Evolutionary conservation across 2,113 vertebrate species (phyloP), one percentile per base, ranked within the genome.

Genomic region (Pelvicachromis taeniatus): DNA sequence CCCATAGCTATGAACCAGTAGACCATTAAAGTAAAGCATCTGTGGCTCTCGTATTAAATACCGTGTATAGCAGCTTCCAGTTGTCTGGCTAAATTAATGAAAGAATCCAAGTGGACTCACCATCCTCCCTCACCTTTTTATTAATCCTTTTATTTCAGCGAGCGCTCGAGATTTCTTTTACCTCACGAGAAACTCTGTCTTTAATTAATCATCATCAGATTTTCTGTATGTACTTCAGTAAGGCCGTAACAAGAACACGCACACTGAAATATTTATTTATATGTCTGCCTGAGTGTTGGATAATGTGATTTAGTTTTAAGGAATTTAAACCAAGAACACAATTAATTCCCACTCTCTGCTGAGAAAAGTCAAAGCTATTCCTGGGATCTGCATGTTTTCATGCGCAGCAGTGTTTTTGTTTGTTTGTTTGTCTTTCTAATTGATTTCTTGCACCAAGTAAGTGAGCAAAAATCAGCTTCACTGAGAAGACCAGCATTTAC

Each of bases 191-290:
- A 16, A 7, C 40, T 63, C 63, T 19, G 1, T 6, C 16, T 90
- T 90, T 85, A 87, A 86, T 88, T 84, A 87, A 77, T 79, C 80
- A 89, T 81, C 85, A 90, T 88, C 23, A 82, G 54, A 53, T 65
- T 70, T 85, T 35, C 56, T 85, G 33, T 56, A 85, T 81, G 7
- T 40, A n/a, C 61, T 55, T 85, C 7, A 78, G 68, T 80, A 55
- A 82, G 29, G 23, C 11, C 13, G 13, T 0, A 4, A 35, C 14
- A 77, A 50, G 10, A 85, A 26, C 58, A 31, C 26, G n/a, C 58
- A 29, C 10, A 29, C 9, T 65, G 54, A 55, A 50, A 13, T 54
- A 77, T 58, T 40, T 58, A 38, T 29, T 79, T 58, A 42, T 45
- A n/a, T 75, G 50, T 38, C 68, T 55, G 16, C 12, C 80, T 77